A percentile compares a stretch with the other conserved stretches of the same genome.
These are phyloP conservation scores for Dioctria linearis DNA, from an alignment of 2,888 invertebrate species.

Conservation along the genomic window DNA sequence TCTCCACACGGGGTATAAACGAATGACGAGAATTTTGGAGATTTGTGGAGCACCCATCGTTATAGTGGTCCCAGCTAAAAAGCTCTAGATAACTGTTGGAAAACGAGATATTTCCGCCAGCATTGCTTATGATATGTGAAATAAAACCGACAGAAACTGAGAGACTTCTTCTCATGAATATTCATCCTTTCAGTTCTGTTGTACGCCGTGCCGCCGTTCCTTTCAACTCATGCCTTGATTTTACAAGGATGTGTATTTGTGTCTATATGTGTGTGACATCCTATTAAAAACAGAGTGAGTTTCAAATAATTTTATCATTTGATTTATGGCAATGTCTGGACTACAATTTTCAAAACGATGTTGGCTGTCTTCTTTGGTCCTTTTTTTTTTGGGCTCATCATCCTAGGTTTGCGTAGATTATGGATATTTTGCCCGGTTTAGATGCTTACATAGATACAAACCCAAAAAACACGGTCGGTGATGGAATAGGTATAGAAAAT, in stretches of 20 bases:
- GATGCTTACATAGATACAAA: too few relatives aligned
- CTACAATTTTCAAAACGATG: neutral
- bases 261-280: neutral
- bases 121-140: conserved; percentile 1
- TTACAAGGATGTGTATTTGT: neutral
- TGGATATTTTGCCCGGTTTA: too few relatives aligned
- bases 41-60: neutral
- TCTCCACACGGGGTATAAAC: too few relatives aligned
- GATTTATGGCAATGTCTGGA: conserved; percentile 5
- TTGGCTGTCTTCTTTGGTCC: neutral
- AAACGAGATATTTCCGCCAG: neutral
- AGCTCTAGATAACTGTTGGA: neutral
- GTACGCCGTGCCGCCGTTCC: neutral
- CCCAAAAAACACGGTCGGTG: too few relatives aligned
- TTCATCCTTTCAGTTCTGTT: neutral
- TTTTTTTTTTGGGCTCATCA: neutral
- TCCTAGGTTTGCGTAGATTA: neutral
- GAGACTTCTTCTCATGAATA: conserved; percentile 3
- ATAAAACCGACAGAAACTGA: neutral
- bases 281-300: neutral
- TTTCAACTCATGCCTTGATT: neutral
- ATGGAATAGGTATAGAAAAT: too few relatives aligned
- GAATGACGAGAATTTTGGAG: neutral
- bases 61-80: neutral
- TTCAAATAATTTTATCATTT: conserved; percentile 15